phyloP scores from a whole-genome alignment of 2,797 vertebrate species.

The Echiichthys vipera region DNA sequence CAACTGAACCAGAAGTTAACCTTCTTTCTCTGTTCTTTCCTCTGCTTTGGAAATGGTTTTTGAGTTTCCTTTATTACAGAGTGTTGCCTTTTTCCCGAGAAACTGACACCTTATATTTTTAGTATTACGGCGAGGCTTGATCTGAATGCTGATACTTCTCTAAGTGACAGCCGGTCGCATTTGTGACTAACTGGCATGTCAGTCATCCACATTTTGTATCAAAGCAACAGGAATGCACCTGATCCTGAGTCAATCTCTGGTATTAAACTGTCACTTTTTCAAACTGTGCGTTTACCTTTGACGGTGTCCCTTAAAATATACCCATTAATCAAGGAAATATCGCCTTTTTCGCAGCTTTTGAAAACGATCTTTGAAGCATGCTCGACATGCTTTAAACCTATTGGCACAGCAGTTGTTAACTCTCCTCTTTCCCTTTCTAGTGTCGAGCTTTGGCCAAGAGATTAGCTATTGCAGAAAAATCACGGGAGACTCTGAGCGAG shows the following conservation, averaged over 20 bases:
- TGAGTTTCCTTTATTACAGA: slow-evolving; percentile 13
- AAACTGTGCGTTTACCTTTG: slow-evolving; percentile 30
- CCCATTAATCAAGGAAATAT: slow-evolving; percentile 18
- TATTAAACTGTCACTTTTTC: slow-evolving; percentile 41
- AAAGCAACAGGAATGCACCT: slow-evolving; percentile 29
- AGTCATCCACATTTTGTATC: slow-evolving; percentile 27
- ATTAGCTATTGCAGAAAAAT: slow-evolving; percentile 92
- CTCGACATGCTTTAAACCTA: background rate
- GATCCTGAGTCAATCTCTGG: slow-evolving; percentile 27
- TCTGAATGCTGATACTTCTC: slow-evolving; percentile 37
- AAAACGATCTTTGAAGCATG: slow-evolving; percentile 4
- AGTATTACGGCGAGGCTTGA: slow-evolving; percentile 14
- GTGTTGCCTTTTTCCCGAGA: slow-evolving; percentile 1
- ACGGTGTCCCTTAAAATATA: slow-evolving; percentile 13
- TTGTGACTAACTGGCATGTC: slow-evolving; percentile 34
- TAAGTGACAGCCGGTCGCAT: slow-evolving; percentile 8
- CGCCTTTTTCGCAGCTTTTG: slow-evolving; percentile 19
- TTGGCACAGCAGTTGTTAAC: slow-evolving; percentile 15
- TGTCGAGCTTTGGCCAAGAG: slow-evolving; percentile 96
- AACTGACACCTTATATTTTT: slow-evolving; percentile 37
- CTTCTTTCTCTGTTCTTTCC: slow-evolving; percentile 33
- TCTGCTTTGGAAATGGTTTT: slow-evolving; percentile 13
- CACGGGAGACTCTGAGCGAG: slow-evolving; percentile 88
- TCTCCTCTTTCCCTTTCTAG: slow-evolving; percentile 71
- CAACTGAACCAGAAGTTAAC: slow-evolving; percentile 22